A percentile compares a stretch with the other conserved stretches of the same genome.
phyloP scores from a whole-genome alignment of 2,797 vertebrate species.

The Lithobates pipiens region DNA sequence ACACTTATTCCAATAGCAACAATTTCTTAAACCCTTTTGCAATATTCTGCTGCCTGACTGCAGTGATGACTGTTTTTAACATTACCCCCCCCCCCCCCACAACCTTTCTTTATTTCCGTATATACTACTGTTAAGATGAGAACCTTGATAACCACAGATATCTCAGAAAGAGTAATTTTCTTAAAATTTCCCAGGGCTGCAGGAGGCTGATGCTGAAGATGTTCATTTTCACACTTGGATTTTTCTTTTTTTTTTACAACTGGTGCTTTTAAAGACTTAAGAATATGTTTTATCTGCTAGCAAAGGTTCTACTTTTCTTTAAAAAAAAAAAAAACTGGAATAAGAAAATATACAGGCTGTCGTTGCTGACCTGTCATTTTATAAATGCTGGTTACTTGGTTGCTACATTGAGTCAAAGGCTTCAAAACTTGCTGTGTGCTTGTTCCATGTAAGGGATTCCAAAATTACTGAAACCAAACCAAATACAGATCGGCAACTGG shows the following conservation, averaged over 20 bases:
- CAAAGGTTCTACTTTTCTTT: background rate
- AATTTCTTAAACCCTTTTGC: constrained; percentile 57
- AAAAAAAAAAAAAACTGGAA: background rate
- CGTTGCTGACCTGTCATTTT: background rate
- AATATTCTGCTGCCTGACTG: constrained; percentile 4
- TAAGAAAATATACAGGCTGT: background rate
- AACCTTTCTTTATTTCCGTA: constrained; percentile 59
- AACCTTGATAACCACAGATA: constrained; percentile 67
- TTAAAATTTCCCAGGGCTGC: constrained; percentile 64
- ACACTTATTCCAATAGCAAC: constrained; percentile 38
- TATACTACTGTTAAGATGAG: constrained; percentile 63
- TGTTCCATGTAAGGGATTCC: too few relatives aligned
- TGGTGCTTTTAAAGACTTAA: background rate
- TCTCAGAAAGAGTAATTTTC: constrained; percentile 67
- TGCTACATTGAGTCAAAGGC: background rate
- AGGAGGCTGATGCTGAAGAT: constrained; percentile 60
- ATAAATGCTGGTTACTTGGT: background rate
- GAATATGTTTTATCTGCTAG: background rate
- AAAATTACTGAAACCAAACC: too few relatives aligned
- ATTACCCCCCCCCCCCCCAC: constrained; percentile 50
- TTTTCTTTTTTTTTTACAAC: constrained; percentile 1
- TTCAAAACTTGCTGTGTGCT: background rate
- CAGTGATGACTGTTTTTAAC: constrained; percentile 57
- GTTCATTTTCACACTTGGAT: constrained; percentile 66
- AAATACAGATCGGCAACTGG: too few relatives aligned